Percentiles rank a stretch among this genome's conserved stretches.
phyloP scores from a whole-genome alignment of 2,888 invertebrate genomes.

The Hecatera dysodea region DNA sequence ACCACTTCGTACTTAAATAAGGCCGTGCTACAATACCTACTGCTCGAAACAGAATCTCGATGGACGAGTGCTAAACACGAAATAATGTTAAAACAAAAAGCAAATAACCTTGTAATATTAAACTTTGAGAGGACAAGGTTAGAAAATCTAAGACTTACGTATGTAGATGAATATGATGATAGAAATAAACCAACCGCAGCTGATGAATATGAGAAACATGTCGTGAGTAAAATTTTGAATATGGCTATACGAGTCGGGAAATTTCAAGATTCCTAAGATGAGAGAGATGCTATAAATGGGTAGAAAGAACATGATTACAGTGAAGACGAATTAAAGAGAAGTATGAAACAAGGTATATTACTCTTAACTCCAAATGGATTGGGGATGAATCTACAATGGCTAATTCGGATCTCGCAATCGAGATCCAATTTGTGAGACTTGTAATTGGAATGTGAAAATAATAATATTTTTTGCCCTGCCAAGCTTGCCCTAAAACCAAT shows the following conservation, averaged over 20 bases:
- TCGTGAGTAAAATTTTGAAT: not conserved
- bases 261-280: not conserved
- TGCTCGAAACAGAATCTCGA: slow-evolving; percentile 49
- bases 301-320: not conserved
- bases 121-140: slow-evolving; percentile 35
- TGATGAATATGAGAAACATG: not conserved
- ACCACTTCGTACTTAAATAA: slow-evolving; percentile 46
- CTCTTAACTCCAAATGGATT: too few species aligned
- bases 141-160: slow-evolving; percentile 35
- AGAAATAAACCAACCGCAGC: not conserved
- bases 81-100: slow-evolving; percentile 28
- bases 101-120: slow-evolving; percentile 42
- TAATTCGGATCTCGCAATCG: not conserved
- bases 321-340: not conserved
- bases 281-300: not conserved
- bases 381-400: not conserved
- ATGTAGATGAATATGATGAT: slow-evolving; percentile 8
- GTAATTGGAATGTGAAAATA: not conserved
- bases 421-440: not conserved
- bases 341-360: not conserved
- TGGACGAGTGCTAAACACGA: slow-evolving; percentile 58
- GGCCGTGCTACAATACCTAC: slow-evolving; percentile 54
- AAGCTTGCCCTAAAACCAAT: too few species aligned
- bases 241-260: not conserved
- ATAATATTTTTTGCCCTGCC: not conserved